Evolutionary conservation across 1,140 invertebrate species (phyloP).

Genomic region (Semibalanus balanoides): DNA sequence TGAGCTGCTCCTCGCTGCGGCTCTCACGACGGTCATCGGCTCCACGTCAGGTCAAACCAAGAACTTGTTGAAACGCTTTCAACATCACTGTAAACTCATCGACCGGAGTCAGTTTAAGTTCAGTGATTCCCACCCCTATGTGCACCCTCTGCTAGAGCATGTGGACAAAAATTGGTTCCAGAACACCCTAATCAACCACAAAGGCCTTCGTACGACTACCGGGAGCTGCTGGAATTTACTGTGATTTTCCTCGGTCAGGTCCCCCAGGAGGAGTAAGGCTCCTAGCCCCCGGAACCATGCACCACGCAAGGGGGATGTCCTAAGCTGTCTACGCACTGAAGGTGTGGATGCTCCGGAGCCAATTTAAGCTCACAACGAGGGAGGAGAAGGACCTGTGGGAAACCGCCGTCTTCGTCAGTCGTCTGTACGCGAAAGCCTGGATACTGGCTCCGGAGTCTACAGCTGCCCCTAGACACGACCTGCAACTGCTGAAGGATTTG

Average conservation of each 20-base stretch:
- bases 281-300: too few species aligned
- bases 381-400: too few species aligned
- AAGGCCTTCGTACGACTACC: constrained; percentile 10
- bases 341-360: too few species aligned
- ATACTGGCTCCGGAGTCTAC: too few species aligned
- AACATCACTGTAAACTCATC: constrained; percentile 3
- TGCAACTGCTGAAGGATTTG: too few species aligned
- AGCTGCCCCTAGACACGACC: too few species aligned
- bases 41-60: constrained; percentile 3
- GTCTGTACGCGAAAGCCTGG: too few species aligned
- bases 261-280: constrained; percentile 12
- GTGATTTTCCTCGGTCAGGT: constrained; percentile 12
- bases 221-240: constrained; percentile 12
- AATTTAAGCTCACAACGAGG: too few species aligned
- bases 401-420: too few species aligned
- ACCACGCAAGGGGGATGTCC: constrained; percentile 9
- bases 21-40: too few species aligned
- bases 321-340: too few species aligned
- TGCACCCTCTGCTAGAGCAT: constrained; percentile 8
- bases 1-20: too few species aligned
- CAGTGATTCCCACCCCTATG: background rate
- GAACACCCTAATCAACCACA: constrained; percentile 12
- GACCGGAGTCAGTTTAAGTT: background rate
- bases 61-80: constrained; percentile 6
- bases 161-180: constrained; percentile 11